Conservation (phyloP, 2,797 vertebrate species). For the Myripristis jacobus region DNA sequence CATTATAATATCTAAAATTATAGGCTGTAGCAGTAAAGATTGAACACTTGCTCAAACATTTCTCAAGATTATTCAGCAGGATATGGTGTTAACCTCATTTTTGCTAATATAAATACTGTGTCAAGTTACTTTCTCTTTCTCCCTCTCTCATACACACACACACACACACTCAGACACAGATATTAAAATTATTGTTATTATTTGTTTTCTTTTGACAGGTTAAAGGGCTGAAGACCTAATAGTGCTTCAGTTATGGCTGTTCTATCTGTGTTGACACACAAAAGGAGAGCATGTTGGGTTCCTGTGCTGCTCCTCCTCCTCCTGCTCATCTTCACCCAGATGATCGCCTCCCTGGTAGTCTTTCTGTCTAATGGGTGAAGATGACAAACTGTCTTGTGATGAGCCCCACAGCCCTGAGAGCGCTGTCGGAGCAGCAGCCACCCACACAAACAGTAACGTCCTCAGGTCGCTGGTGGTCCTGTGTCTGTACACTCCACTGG, state of each 20-base stretch:
- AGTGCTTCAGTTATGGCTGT: background rate
- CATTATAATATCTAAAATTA: background rate
- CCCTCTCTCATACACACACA: background rate
- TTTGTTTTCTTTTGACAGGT: slow-evolving; percentile 10
- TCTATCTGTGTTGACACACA: background rate
- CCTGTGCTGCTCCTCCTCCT: slow-evolving; percentile 25
- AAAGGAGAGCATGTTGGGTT: background rate
- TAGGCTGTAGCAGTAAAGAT: background rate
- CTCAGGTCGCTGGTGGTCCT: background rate
- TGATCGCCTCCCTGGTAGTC: slow-evolving; percentile 14
- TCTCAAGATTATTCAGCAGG: too few relatives aligned
- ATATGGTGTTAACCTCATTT: too few relatives aligned
- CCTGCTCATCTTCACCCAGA: slow-evolving; percentile 48
- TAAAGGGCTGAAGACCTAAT: background rate
- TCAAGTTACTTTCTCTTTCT: background rate
- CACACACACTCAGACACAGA: too few relatives aligned
- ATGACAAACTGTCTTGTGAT: background rate
- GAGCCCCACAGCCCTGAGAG: background rate
- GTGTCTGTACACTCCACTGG: slow-evolving; percentile 40
- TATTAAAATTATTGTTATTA: too few relatives aligned
- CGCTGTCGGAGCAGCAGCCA: background rate
- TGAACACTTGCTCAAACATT: background rate
- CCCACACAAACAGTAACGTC: background rate
- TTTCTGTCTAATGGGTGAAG: slow-evolving; percentile 7
- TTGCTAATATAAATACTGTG: too few relatives aligned